Conservation (phyloP, 1,140 invertebrate genomes). For the Brachionus koreanus region DNA sequence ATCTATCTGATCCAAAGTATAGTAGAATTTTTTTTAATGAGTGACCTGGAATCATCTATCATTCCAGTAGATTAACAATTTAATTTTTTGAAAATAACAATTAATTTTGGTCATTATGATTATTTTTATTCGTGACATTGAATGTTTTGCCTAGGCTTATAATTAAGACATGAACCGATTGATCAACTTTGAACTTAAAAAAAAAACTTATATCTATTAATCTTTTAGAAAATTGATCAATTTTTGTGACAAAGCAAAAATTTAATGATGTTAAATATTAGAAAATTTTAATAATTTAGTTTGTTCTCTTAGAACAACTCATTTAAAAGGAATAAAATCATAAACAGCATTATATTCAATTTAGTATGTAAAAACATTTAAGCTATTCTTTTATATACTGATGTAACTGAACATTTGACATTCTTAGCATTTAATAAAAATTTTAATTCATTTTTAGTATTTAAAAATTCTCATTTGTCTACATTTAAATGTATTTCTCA, state of each 20-base stretch:
- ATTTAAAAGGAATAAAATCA: too few species aligned
- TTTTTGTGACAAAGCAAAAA: too few species aligned
- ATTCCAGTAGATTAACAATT: background rate
- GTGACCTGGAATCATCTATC: background rate
- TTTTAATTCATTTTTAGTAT: background rate
- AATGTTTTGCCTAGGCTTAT: too few species aligned
- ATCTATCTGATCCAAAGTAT: background rate
- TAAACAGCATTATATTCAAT: too few species aligned
- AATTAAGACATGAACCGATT: too few species aligned
- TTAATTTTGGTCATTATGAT: too few species aligned
- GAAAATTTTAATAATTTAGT: background rate
- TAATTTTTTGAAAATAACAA: too few species aligned
- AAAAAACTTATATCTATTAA: too few species aligned
- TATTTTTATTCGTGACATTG: too few species aligned
- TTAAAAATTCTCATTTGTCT: background rate
- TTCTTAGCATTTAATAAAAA: background rate
- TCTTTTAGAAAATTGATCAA: too few species aligned
- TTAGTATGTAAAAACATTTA: too few species aligned
- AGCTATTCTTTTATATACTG: background rate
- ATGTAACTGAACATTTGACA: background rate
- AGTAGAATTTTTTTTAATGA: background rate
- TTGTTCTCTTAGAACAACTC: background rate
- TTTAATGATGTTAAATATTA: background rate
- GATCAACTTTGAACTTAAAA: too few species aligned
- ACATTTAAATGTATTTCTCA: background rate